These are phyloP conservation scores for Chrysomallon squamiferum DNA, from an alignment of 1,140 invertebrate species.

Conservation along the genomic window DNA sequence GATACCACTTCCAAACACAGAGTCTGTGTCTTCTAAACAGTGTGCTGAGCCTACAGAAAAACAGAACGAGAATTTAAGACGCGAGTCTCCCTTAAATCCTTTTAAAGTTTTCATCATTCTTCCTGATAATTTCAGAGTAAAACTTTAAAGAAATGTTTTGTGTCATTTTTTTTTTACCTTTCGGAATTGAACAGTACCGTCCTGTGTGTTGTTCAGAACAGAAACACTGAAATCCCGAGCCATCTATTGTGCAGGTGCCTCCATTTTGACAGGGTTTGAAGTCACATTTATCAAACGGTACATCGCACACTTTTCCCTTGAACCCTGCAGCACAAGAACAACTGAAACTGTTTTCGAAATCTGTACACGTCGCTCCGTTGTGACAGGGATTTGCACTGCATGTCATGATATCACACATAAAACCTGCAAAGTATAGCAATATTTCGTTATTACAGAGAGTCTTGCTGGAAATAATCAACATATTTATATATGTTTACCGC, in stretches of 20 bases:
- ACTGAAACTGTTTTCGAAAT: neutral
- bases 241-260: slow-evolving; percentile 27
- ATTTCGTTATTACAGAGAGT: too few relatives aligned
- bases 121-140: neutral
- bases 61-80: neutral
- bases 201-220: slow-evolving; percentile 25
- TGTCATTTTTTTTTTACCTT: slow-evolving; percentile 8
- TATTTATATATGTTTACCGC: too few relatives aligned
- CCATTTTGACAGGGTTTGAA: slow-evolving; percentile 14
- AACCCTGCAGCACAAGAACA: neutral
- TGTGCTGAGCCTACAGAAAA: slow-evolving; percentile 11
- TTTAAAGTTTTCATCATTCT: neutral
- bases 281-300: neutral
- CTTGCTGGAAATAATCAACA: too few relatives aligned
- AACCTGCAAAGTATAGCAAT: too few relatives aligned
- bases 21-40: slow-evolving; percentile 18
- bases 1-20: slow-evolving; percentile 14
- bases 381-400: neutral
- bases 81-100: neutral
- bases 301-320: neutral
- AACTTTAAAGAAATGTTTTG: neutral
- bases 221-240: slow-evolving; percentile 24
- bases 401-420: neutral
- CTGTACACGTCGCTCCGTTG: neutral
- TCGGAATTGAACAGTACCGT: slow-evolving; percentile 20